Percentiles rank a stretch among this genome's conserved stretches.
Conservation (phyloP, 2,797 vertebrate species). For the Trachops cirrhosus region DNA sequence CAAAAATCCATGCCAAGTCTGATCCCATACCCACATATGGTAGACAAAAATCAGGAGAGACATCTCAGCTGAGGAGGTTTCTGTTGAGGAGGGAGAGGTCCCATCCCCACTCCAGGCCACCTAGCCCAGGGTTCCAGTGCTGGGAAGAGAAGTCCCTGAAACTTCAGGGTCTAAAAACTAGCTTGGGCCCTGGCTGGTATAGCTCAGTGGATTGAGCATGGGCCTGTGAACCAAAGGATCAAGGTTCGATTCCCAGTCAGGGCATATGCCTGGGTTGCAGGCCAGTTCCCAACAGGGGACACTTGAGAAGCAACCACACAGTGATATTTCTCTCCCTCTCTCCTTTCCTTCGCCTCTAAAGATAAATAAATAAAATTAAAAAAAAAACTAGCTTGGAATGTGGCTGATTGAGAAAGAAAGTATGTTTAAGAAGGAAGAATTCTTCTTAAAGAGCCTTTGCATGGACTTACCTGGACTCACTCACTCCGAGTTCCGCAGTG, state of each 20-base stretch:
- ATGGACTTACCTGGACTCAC: not conserved
- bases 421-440: too few species aligned
- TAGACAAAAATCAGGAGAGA: not conserved
- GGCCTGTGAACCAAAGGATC: too few species aligned
- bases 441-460: not conserved
- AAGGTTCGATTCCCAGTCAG: too few species aligned
- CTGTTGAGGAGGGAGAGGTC: not conserved
- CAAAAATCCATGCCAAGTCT: not conserved
- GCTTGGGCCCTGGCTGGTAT: too few species aligned
- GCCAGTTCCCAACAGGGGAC: too few species aligned
- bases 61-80: not conserved
- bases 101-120: not conserved
- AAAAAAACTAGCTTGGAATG: not conserved
- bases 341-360: too few species aligned
- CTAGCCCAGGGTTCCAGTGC: not conserved
- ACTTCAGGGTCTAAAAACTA: not conserved
- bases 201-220: too few species aligned
- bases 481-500: not conserved
- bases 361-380: too few species aligned
- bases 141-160: not conserved
- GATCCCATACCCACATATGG: not conserved
- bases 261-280: too few species aligned
- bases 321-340: too few species aligned
- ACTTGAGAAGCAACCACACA: too few species aligned
- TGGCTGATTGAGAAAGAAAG: not conserved